Evolutionary conservation across 2,113 vertebrate species (phyloP).

Genomic region (Ranitomeya imitator): DNA sequence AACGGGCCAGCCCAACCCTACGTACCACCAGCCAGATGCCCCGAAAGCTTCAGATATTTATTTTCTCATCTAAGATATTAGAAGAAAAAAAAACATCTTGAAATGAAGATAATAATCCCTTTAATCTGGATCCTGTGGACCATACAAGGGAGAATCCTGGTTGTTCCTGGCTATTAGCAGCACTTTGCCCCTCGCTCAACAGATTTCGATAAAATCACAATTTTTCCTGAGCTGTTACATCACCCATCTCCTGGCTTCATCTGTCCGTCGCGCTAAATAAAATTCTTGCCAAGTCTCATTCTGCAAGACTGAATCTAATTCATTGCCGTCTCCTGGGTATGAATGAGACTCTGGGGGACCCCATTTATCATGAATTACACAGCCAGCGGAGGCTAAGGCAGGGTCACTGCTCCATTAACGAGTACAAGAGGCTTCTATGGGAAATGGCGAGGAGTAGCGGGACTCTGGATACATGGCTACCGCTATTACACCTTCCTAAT

Average conservation of each 20-base stretch:
- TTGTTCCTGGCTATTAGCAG: not conserved
- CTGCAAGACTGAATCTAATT: conserved; percentile 44
- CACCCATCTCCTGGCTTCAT: not conserved
- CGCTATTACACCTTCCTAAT: not conserved
- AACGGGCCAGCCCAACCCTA: not conserved
- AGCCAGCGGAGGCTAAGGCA: not conserved
- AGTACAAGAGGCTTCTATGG: conserved; percentile 30
- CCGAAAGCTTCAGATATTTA: not conserved
- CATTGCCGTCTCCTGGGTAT: conserved; percentile 44
- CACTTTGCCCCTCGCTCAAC: not conserved
- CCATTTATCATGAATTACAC: conserved; percentile 29
- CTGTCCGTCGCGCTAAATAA: not conserved
- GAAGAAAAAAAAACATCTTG: too few relatives aligned
- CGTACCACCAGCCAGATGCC: not conserved
- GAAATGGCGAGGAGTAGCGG: not conserved
- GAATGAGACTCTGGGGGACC: conserved; percentile 19
- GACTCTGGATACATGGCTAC: not conserved
- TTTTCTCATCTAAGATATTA: not conserved
- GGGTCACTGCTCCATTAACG: conserved; percentile 46
- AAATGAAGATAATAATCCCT: too few relatives aligned
- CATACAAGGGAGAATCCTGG: not conserved
- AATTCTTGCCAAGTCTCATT: conserved; percentile 31
- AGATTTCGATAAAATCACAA: not conserved
- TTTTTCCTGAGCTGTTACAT: not conserved
- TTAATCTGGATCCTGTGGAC: not conserved